Base-by-base conservation (phyloP, 2,113 vertebrate genomes). In the Uria lomvia region DNA sequence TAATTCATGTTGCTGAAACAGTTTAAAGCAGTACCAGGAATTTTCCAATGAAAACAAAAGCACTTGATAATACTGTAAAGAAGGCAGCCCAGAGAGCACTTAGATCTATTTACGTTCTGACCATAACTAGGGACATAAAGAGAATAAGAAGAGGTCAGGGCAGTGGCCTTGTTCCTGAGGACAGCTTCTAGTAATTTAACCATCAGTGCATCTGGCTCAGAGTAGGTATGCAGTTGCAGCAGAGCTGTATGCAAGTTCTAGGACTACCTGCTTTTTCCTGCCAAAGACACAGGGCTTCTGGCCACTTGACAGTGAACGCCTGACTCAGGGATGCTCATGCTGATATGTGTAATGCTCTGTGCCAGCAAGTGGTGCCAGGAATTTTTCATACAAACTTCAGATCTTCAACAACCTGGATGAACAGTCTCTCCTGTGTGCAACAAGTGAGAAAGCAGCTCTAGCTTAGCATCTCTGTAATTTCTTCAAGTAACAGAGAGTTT, bases 321-420 rank as follows among this genome's bases (percentile, higher is more conserved):
- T 26, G n/a, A 50, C n/a, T 38, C 2, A 0, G 32, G n/a, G 16
- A 12, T 55, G 55, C 40, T 43, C 32, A 2, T 26, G 22, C 52
- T 43, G 77, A 7, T 60, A 26, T 3, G 27, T 21, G 22, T 22
- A 36, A 34, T 6, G 5, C 22, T 43, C 12, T 53, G 26, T 18
- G 13, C 67, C 74, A 68, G 53, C 21, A 27, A 68, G 15, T 5
- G 12, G 23, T 40, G 53, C 47, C 53, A 73, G 66, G 47, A 62
- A 40, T 27, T 29, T 62, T 43, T 55, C 17, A 20, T 49, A 58
- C 9, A 45, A 50, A 45, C 52, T 56, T 56, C 24, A 20, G 21
- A n/a, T 52, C 24, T 65, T 63, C 29, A 59, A 43, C 42, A 75
- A 23, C 34, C 49, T 40, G 55, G 7, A 52, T 58, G 49, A 90